Evolutionary conservation across 2,888 invertebrate species (phyloP), one percentile per base, ranked within the genome.

Genomic region (Hermodice carunculata): DNA sequence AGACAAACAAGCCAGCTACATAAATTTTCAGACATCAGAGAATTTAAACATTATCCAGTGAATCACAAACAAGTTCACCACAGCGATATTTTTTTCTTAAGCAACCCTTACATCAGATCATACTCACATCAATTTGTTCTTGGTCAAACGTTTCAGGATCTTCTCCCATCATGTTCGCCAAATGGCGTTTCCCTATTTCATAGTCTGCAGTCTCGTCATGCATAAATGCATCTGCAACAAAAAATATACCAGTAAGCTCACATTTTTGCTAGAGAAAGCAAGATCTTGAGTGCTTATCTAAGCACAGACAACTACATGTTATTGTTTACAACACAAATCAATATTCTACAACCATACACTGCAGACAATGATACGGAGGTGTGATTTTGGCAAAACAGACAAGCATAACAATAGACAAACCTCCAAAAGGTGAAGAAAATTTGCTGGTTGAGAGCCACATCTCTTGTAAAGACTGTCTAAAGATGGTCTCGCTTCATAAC

Each of bases 101-200:
- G n/a, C n/a, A n/a, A n/a, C n/a, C n/a, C n/a, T n/a, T n/a, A n/a
- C n/a, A n/a, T 19, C 54, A 17, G 14, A 32, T 22, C 1, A 29
- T 31, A 61, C 70, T 32, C 37, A 73, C 73, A 60, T 73, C 70
- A 42, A 73, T 68, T 28, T 73, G 70, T 19, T 74, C 89, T 82
- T 97, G 94, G 0, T 93, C 93, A 82, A 98, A 94, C 0, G 90
- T 91, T 79, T 95, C 93, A 0, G 93, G 92, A 88, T 98, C 93
- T 85, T 92, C 92, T 0, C 98, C 98, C 98, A 99, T 99, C 91
- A 99, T 99, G 85, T 97, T 98, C 0, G 99, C 98, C 70, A 99
- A 89, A 88, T 99, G 97, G 34, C 97, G 89, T 85, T 93, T 95
- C 19, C 99, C 99, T 79, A 96, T 91, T 84, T 94, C 92, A 85